Evolutionary conservation across 2,113 vertebrate genomes (phyloP).

Genomic region (Himantopus leucocephalus): DNA sequence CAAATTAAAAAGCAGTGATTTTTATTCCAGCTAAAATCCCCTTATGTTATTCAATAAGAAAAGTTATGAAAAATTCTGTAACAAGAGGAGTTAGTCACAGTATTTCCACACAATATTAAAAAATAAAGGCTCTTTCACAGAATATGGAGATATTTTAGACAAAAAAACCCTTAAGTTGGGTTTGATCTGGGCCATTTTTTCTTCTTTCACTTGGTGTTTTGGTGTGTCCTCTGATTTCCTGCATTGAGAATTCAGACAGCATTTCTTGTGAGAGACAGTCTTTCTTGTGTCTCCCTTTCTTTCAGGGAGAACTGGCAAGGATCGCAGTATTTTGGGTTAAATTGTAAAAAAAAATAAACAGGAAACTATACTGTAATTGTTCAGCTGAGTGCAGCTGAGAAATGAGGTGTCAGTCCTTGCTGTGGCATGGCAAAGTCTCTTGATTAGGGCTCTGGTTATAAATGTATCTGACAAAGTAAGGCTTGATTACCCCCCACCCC

Average conservation of each 20-base stretch:
- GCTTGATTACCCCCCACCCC: too few species aligned
- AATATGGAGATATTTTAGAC: neutral
- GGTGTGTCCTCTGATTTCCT: neutral
- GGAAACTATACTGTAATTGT: neutral
- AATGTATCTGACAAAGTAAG: too few species aligned
- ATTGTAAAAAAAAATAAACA: neutral
- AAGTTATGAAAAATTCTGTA: neutral
- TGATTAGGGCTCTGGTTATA: too few species aligned
- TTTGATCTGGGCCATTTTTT: neutral
- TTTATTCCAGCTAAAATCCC: neutral
- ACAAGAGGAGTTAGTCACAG: neutral
- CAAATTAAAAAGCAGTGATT: neutral
- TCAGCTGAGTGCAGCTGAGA: neutral
- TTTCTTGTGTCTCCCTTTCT: neutral
- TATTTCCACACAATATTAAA: neutral
- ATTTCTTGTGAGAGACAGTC: neutral
- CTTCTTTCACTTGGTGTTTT: neutral
- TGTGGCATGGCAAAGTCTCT: too few species aligned
- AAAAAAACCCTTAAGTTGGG: neutral
- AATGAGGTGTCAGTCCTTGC: too few species aligned
- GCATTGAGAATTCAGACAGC: neutral
- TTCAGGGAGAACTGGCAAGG: neutral
- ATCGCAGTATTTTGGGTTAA: neutral
- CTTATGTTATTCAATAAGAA: neutral
- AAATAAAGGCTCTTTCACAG: neutral